Base-by-base conservation (phyloP, 2,113 vertebrate genomes). In the Struthio camelus region DNA sequence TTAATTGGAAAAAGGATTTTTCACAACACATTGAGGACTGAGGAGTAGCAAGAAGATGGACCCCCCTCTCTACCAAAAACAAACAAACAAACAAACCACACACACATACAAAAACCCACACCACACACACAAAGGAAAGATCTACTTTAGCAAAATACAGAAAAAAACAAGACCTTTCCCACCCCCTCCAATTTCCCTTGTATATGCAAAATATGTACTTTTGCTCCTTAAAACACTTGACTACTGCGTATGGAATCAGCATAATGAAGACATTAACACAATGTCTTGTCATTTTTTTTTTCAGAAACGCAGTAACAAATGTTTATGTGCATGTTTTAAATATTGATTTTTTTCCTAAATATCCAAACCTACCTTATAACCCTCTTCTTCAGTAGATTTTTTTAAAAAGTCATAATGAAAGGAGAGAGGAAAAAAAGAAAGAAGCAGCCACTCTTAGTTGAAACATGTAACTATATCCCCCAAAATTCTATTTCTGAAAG, bases 401-500 rank as follows among this genome's bases (percentile, higher is more conserved):
- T 69, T 94, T 91, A 95, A 89, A 28, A 82, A 86, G 53, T 73
- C 62, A 87, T 38, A 90, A 51, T 75, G 38, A 80, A 73, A 85
- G 28, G 10, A 83, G 28, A n/a, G 28, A 61, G 50, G 27, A 3
- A 58, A 73, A 54, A 72, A 38, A 51, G 14, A 80, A 76, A 42
- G 30, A 38, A 84, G 40, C 73, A 89, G 28, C 56, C 50, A 46
- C 9, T 64, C 36, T 87, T 84, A 86, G 50, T 73, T 58, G 28
- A 90, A 95, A 89, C 36, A 42, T 34, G 19, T 36, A 90, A 90
- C 54, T 94, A 82, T 73, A 58, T 34, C 30, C 58, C 69, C 10
- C 20, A 90, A 95, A 93, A 81, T 18, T 80, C 70, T 85, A 24
- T 81, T 94, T 94, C 67, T 94, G 85, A 94, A 93, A 95, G 64